These are phyloP conservation scores for Siderastrea radians DNA, from an alignment of 92 coral and sea anemone species.

Conservation along the genomic window DNA sequence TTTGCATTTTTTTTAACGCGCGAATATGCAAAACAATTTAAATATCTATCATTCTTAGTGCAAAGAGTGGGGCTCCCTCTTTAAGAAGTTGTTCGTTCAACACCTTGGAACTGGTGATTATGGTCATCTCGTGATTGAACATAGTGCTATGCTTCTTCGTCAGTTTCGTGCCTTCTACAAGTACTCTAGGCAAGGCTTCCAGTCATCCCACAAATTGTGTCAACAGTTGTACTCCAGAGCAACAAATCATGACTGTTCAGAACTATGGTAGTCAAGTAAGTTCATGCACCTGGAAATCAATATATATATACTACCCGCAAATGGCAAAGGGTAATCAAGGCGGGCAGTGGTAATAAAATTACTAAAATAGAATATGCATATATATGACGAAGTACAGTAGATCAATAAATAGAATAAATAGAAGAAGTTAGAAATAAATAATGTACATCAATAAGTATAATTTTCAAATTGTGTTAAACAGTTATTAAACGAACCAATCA, in stretches of 20 bases:
- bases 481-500: no score
- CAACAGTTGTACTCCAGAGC: constrained; percentile 58
- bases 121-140: constrained; percentile 56
- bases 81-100: constrained; percentile 43
- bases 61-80: constrained; percentile 62
- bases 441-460: no score
- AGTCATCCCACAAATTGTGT: constrained; percentile 69
- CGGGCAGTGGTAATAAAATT: no score
- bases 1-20: no score
- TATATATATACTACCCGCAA: no score
- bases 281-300: constrained; percentile 9
- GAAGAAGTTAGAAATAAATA: no score
- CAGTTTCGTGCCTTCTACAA: constrained; percentile 35
- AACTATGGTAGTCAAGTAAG: constrained; percentile 58
- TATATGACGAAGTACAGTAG: no score
- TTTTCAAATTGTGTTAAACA: no score
- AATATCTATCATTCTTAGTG: not conserved
- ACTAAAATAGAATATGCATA: no score
- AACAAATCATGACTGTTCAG: constrained; percentile 69
- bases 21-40: no score
- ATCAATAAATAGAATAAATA: no score
- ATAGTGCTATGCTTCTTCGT: constrained; percentile 50
- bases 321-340: no score
- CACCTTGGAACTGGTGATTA: constrained; percentile 66
- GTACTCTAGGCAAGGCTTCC: constrained; percentile 71